Evolutionary conservation across 2,113 vertebrate genomes (phyloP).

Genomic region (Malurus melanocephalus): DNA sequence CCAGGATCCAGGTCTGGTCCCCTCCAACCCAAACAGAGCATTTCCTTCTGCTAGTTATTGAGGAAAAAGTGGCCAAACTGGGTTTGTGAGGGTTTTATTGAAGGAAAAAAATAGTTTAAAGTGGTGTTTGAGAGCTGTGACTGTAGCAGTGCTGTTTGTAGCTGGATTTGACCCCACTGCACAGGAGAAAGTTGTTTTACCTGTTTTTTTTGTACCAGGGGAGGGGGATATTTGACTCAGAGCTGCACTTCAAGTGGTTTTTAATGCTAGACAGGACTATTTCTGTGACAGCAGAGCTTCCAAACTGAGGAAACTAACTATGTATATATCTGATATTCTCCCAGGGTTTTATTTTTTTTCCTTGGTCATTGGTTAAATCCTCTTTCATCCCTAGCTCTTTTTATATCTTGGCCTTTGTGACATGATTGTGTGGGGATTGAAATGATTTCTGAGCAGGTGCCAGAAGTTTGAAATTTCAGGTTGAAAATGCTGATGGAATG

Average conservation of each 20-base stretch:
- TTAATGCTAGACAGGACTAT: background rate
- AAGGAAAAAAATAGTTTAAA: background rate
- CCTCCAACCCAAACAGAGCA: background rate
- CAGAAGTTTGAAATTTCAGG: background rate
- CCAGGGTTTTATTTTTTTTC: background rate
- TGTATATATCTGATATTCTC: background rate
- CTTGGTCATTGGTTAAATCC: background rate
- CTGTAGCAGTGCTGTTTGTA: background rate
- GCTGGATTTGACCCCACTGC: background rate
- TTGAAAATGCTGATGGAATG: background rate
- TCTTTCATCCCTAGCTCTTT: background rate
- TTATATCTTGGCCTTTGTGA: background rate
- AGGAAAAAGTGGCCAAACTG: background rate
- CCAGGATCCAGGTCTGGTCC: background rate
- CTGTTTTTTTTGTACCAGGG: too few relatives aligned
- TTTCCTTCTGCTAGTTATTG: background rate
- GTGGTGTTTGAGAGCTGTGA: background rate
- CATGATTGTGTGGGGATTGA: background rate
- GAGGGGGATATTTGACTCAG: background rate
- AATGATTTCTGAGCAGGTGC: background rate
- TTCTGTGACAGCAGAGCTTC: background rate
- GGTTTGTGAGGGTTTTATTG: background rate
- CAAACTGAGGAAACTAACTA: background rate
- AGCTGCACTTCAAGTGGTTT: background rate
- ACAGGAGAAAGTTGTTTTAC: too few relatives aligned